Percentiles rank a stretch among this genome's conserved stretches.
Conservation (phyloP, 2,888 invertebrate species). For the Chaetogeoica ovagalla region DNA sequence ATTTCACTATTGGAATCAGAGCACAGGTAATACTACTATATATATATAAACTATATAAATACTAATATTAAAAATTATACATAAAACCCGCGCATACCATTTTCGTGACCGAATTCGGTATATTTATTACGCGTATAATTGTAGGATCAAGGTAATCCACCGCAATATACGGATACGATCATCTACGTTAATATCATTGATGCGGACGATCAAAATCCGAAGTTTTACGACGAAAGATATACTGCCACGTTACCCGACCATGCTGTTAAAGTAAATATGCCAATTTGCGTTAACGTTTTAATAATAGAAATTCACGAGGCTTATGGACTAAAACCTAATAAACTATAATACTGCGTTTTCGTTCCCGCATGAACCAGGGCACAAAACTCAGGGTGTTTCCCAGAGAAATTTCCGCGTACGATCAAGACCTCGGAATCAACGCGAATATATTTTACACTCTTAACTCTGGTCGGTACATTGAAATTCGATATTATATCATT, state of each 20-base stretch:
- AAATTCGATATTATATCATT: background rate
- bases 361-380: constrained; percentile 61
- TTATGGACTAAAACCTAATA: background rate
- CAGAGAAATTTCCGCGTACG: constrained; percentile 73
- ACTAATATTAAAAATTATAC: too few relatives aligned
- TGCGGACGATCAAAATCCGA: constrained; percentile 90
- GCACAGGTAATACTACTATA: constrained; percentile 60
- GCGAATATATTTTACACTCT: constrained; percentile 73
- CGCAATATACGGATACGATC: constrained; percentile 73
- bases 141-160: constrained; percentile 81
- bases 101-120: background rate
- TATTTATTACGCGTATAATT: constrained; percentile 39
- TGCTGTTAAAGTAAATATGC: constrained; percentile 58
- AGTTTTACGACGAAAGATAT: constrained; percentile 76
- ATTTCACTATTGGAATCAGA: constrained; percentile 74
- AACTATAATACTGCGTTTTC: background rate
- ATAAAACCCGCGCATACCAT: background rate
- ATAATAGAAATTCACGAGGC: too few relatives aligned
- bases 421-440: constrained; percentile 79
- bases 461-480: constrained; percentile 61
- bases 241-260: constrained; percentile 70
- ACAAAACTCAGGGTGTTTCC: constrained; percentile 71
- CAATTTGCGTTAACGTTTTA: too few relatives aligned
- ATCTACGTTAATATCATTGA: constrained; percentile 80
- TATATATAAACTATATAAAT: background rate